These are phyloP conservation scores for Melipona beecheii DNA, from an alignment of 2,888 invertebrate genomes.

Conservation along the genomic window DNA sequence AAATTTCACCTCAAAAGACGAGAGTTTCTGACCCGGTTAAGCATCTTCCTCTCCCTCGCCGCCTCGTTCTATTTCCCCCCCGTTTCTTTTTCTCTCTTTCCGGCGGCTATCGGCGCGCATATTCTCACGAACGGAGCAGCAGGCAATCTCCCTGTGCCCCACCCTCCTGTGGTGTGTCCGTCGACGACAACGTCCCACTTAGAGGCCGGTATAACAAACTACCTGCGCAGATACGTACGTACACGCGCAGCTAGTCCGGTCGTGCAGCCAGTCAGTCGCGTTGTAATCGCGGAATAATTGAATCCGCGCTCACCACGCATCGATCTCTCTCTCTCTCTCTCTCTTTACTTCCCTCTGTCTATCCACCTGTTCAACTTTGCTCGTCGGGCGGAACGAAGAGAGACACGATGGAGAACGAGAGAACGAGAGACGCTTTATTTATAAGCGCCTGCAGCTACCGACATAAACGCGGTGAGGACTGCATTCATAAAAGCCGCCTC, in stretches of 20 bases:
- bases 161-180: constrained; percentile 6
- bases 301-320: constrained; percentile 74
- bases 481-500: constrained; percentile 79
- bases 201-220: constrained; percentile 64
- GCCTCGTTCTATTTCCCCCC: background rate
- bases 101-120: constrained; percentile 33
- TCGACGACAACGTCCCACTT: constrained; percentile 58
- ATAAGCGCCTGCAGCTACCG: constrained; percentile 79
- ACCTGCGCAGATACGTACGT: constrained; percentile 47
- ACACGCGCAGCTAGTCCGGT: constrained; percentile 35
- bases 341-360: constrained; percentile 32
- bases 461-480: constrained; percentile 79
- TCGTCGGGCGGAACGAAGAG: background rate
- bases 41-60: background rate
- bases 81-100: background rate
- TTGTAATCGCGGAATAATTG: constrained; percentile 83
- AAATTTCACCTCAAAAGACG: too few relatives aligned
- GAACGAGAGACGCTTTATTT: constrained; percentile 75
- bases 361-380: constrained; percentile 44
- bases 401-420: background rate
- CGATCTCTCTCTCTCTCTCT: constrained; percentile 16
- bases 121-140: constrained; percentile 50
- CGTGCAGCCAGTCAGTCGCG: constrained; percentile 66
- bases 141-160: constrained; percentile 23
- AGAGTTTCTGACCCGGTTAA: background rate